Evolutionary conservation across 1,140 invertebrate species (phyloP).

Genomic region (Manduca sexta): DNA sequence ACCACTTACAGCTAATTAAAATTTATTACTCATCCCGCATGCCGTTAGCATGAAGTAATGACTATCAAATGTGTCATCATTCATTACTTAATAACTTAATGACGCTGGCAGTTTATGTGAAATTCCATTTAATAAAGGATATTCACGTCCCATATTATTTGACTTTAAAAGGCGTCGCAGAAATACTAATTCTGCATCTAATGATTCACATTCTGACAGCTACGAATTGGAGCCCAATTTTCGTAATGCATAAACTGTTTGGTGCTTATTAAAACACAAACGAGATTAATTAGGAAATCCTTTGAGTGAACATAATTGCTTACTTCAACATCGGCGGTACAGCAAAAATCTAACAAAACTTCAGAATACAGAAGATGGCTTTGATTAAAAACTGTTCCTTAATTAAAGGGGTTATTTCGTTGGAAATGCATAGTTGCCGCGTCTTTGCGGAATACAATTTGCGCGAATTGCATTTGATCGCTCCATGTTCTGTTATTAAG

Average conservation of each 20-base stretch:
- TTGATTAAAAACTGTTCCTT: constrained; percentile 1
- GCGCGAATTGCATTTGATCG: constrained; percentile 14
- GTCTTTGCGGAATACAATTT: constrained; percentile 10
- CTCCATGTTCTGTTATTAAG: constrained; percentile 42
- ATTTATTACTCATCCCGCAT: no score
- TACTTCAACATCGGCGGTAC: constrained; percentile 3
- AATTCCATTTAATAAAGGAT: no score
- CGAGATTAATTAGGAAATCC: constrained; percentile 22
- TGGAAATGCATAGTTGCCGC: constrained; percentile 3
- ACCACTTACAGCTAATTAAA: no score
- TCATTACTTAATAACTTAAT: no score
- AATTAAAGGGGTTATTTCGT: constrained; percentile 11
- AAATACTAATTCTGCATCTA: no score
- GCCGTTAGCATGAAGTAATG: no score
- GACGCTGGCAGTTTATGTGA: no score
- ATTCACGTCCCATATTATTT: no score
- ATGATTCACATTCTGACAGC: background rate
- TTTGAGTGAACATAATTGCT: constrained; percentile 18
- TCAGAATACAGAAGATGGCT: constrained; percentile 2
- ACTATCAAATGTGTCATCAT: no score
- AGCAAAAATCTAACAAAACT: background rate
- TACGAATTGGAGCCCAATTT: background rate
- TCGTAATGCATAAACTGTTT: constrained; percentile 13
- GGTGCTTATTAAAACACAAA: constrained; percentile 19
- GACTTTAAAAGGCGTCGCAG: no score